A percentile compares a stretch with the other conserved stretches of the same genome.
Conservation (phyloP, 2,113 vertebrate genomes). For the Naja naja region DNA sequence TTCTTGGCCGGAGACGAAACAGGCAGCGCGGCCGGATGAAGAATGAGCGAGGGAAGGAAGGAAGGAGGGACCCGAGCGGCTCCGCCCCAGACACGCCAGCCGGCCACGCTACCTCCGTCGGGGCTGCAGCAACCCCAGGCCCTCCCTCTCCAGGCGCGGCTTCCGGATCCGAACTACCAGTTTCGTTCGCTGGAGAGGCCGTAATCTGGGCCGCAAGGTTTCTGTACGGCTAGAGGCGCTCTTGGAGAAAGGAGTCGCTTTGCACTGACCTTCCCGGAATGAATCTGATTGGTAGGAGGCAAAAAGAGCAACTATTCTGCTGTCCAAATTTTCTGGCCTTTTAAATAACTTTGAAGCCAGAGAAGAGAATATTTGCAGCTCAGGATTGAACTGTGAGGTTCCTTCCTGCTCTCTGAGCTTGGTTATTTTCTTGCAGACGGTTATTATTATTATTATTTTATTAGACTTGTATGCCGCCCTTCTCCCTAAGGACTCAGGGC, state of each 20-base stretch:
- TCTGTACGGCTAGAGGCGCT: background rate
- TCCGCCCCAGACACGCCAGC: slow-evolving; percentile 2
- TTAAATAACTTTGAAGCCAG: background rate
- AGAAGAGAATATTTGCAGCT: background rate
- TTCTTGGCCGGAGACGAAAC: background rate
- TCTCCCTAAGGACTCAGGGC: no score
- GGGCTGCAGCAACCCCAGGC: background rate
- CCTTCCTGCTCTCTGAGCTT: background rate
- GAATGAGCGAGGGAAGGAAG: slow-evolving; percentile 18
- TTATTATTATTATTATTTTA: no score
- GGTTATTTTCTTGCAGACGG: background rate
- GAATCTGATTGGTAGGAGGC: background rate
- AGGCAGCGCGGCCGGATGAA: background rate
- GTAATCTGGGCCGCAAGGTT: no score
- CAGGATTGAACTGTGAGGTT: background rate
- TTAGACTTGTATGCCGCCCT: no score
- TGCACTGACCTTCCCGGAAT: background rate
- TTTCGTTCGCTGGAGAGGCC: background rate
- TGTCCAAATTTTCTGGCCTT: background rate
- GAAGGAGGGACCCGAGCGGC: background rate
- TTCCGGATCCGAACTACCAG: background rate
- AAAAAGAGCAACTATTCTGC: background rate
- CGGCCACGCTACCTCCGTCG: background rate
- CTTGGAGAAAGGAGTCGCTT: background rate
- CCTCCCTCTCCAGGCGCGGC: background rate